A percentile compares a stretch with the other conserved stretches of the same genome.
phyloP scores from a whole-genome alignment of 2,888 invertebrate species.

The Machimus atricapillus region DNA sequence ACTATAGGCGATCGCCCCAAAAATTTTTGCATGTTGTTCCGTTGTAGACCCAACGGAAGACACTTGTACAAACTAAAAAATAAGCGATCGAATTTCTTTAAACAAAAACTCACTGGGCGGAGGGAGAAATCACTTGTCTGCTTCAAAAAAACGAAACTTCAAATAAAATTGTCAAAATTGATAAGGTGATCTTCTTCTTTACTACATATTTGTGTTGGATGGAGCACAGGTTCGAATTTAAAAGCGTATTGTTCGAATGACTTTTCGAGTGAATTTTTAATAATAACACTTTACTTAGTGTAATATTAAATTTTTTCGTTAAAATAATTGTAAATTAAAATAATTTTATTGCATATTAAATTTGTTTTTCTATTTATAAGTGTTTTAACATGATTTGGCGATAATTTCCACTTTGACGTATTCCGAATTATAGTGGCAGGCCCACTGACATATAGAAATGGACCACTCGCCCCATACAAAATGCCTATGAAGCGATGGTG shows the following conservation, averaged over 20 bases:
- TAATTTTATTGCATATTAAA: neutral
- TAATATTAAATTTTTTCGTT: neutral
- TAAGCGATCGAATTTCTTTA: neutral
- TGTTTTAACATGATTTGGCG: neutral
- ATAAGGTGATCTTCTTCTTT: neutral
- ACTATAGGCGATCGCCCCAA: too few species aligned
- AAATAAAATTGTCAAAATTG: neutral
- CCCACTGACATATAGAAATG: too few species aligned
- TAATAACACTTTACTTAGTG: neutral
- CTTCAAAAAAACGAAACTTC: neutral
- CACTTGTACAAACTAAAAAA: too few species aligned
- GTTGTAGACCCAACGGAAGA: too few species aligned
- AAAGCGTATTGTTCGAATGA: neutral
- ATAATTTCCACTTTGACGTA: neutral
- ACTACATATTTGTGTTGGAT: neutral
- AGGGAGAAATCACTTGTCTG: neutral
- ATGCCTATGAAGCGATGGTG: too few species aligned
- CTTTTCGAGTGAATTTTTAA: neutral
- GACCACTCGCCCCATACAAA: too few species aligned
- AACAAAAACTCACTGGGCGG: neutral
- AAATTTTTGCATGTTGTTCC: too few species aligned
- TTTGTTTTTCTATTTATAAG: neutral
- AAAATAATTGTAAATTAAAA: neutral
- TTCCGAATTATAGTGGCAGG: too few species aligned
- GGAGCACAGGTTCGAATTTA: neutral